phyloP scores from a whole-genome alignment of 2,888 invertebrate genomes.

The Morinoia aosen region DNA sequence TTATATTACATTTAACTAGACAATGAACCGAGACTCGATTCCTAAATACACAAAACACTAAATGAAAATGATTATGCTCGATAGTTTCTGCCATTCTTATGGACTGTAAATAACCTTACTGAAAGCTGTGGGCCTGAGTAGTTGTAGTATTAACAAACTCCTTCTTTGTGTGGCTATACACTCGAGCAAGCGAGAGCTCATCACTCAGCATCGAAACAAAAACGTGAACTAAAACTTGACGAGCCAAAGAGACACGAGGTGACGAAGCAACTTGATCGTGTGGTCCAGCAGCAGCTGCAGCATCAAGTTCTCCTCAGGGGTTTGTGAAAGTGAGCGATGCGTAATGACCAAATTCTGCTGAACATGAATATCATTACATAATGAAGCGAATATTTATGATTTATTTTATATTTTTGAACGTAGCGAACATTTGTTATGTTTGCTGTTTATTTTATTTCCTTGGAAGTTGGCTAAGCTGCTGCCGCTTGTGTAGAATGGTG shows the following conservation, averaged over 20 bases:
- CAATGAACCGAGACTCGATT: no score
- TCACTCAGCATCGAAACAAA: neutral
- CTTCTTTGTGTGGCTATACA: neutral
- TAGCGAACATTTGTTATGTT: no score
- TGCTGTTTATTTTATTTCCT: no score
- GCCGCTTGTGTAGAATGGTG: no score
- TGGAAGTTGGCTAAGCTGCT: no score
- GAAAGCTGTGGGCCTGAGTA: neutral
- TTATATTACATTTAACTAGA: no score
- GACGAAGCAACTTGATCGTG: neutral
- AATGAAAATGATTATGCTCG: no score
- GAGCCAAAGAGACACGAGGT: neutral
- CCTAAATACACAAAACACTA: no score
- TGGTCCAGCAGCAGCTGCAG: neutral
- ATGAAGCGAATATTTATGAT: no score
- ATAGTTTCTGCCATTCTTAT: no score
- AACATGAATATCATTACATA: neutral
- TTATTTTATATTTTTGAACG: no score
- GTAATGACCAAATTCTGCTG: neutral
- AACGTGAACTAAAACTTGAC: neutral
- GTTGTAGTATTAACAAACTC: neutral
- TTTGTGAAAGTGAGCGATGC: neutral
- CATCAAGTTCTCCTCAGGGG: neutral
- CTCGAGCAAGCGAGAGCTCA: neutral
- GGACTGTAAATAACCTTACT: neutral